Base-by-base conservation (phyloP, 2,888 invertebrate species). In the Cheilosia vulpina region DNA sequence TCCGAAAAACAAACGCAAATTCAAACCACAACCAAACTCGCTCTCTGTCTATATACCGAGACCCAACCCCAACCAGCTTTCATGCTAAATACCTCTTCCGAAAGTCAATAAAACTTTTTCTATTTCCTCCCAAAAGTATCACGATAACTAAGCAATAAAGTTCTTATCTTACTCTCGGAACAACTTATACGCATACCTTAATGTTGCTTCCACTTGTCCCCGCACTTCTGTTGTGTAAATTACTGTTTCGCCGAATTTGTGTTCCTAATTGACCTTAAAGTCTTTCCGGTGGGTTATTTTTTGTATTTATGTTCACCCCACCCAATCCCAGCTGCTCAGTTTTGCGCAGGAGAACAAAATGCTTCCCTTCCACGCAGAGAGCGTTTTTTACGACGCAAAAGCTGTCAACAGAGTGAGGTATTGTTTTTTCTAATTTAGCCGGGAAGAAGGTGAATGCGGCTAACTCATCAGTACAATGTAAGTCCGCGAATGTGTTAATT, bases 211-310 rank as follows among this genome's bases (percentile, higher is more conserved):
- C 58, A 41, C 43, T 53, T 15, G 41, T 52, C 21, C 38, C 19
- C 15, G 0, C 19, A 4, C 19, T 19, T 31, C 19, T 50, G 43
- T 41, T 66, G 27, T 53, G 47, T 71, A 53, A 62, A 69, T 63
- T 62, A 71, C 53, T 53, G 43, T 62, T 63, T 57, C 41, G 50
- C 69, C 63, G 63, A 78, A 78, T 78, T 69, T 78, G 45, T 78
- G 21, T 55, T 58, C 65, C 78, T 77, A 72, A 82, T 83, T 78
- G 78, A 83, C 78, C 73, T 83, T 58, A 77, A 71, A 72, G 31
- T 31, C 34, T 60, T 21, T 60, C 21, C 21, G 27, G 13, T 15
- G 21, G 53, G 24, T 19, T 13, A 5, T 24, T 31, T 31, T 9
- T 9, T 9, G 1, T 15, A 4, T 24, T 4, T 24, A 13, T 15